phyloP scores from a whole-genome alignment of 2,797 vertebrate genomes.

The Spinibarbus caldwelli region DNA sequence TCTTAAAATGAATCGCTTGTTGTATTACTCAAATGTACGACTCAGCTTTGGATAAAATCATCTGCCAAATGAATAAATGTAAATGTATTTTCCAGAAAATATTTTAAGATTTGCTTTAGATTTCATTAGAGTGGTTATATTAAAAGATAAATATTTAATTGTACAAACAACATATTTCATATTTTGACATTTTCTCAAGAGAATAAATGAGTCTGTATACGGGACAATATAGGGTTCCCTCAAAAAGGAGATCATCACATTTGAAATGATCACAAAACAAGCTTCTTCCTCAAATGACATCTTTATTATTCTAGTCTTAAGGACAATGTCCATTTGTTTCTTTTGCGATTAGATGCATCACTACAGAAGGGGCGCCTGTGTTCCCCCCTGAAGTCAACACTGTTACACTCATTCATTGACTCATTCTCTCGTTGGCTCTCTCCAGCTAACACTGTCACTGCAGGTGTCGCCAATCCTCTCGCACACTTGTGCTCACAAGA shows the following conservation, averaged over 20 bases:
- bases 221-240: background rate
- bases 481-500: background rate
- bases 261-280: background rate
- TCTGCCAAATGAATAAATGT: background rate
- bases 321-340: background rate
- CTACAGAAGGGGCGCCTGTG: background rate
- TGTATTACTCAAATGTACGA: background rate
- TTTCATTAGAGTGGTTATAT: background rate
- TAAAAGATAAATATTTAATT: background rate
- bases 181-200: background rate
- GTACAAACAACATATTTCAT: background rate
- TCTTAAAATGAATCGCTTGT: background rate
- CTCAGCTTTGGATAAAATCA: too few species aligned
- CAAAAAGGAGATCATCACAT: background rate
- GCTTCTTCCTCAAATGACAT: background rate
- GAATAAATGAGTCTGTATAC: background rate
- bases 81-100: background rate
- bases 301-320: background rate
- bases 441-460: slow-evolving; percentile 24
- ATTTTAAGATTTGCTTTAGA: background rate
- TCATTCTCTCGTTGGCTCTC: slow-evolving; percentile 14
- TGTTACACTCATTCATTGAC: slow-evolving; percentile 35
- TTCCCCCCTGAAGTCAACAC: slow-evolving; percentile 19
- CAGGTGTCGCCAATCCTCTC: slow-evolving; percentile 24
- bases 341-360: background rate